Conservation (phyloP, 1,140 invertebrate species). For the Drosophila suzukii region DNA sequence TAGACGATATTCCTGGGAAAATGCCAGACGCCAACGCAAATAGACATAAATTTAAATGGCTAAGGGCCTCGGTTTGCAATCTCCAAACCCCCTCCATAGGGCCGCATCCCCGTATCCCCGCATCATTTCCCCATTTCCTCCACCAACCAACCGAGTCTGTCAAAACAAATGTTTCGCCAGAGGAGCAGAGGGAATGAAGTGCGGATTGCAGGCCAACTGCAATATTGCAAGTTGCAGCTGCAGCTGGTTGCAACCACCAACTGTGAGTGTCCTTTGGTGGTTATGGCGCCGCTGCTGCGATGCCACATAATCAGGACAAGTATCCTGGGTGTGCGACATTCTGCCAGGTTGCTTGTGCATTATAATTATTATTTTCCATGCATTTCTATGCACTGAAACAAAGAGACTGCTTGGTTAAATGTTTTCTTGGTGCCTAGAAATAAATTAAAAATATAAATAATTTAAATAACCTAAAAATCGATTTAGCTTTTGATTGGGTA, state of each 20-base stretch:
- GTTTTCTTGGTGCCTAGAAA: background rate
- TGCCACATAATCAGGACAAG: conserved; percentile 78
- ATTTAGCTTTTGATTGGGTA: too few relatives aligned
- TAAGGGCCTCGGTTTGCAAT: conserved; percentile 20
- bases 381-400: conserved; percentile 38
- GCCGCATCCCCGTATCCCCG: background rate
- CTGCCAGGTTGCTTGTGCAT: conserved; percentile 51
- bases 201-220: conserved; percentile 56
- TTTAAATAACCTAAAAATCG: background rate
- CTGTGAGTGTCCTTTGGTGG: too few relatives aligned
- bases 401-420: background rate
- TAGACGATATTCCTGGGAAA: conserved; percentile 52
- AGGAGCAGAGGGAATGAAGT: conserved; percentile 4
- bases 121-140: background rate
- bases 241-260: conserved; percentile 17
- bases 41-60: conserved; percentile 71
- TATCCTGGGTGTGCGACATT: conserved; percentile 62
- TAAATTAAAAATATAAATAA: background rate
- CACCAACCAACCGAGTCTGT: conserved; percentile 39
- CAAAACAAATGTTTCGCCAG: conserved; percentile 72
- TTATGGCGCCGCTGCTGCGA: conserved; percentile 20
- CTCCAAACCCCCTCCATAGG: background rate
- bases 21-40: conserved; percentile 46
- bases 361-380: conserved; percentile 74
- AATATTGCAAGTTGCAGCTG: conserved; percentile 49